These are phyloP conservation scores for Drosophila fuyamai DNA, from an alignment of 1,140 invertebrate species.

Conservation along the genomic window DNA sequence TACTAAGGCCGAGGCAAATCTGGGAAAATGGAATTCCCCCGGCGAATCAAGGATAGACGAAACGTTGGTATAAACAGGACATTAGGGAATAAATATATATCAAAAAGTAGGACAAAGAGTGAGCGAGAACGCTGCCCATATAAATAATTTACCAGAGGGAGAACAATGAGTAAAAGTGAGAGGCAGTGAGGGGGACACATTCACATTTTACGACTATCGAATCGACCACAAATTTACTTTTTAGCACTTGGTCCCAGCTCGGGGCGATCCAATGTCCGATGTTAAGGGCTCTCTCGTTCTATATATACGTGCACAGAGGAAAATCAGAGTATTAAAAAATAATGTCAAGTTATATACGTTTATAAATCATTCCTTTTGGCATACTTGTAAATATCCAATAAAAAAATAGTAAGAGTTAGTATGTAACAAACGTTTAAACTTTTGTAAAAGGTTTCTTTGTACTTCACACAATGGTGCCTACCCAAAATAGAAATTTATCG, in stretches of 20 bases:
- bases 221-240: constrained; percentile 83
- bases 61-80: constrained; percentile 72
- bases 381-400: too few relatives aligned
- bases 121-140: constrained; percentile 29
- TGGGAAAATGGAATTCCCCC: constrained; percentile 42
- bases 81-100: constrained; percentile 77
- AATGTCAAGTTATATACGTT: too few relatives aligned
- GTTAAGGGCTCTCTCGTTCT: constrained; percentile 17
- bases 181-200: constrained; percentile 6
- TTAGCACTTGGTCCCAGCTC: constrained; percentile 79
- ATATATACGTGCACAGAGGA: constrained; percentile 17
- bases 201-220: constrained; percentile 79
- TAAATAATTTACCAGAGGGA: constrained; percentile 56
- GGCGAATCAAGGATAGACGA: constrained; percentile 36
- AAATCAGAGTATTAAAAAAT: neutral
- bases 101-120: constrained; percentile 48
- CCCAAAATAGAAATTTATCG: too few relatives aligned
- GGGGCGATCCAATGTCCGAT: constrained; percentile 60
- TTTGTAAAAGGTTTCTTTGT: too few relatives aligned
- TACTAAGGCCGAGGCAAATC: constrained; percentile 34
- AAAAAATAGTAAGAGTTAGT: too few relatives aligned
- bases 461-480: too few relatives aligned
- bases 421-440: too few relatives aligned
- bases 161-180: constrained; percentile 20
- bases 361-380: too few relatives aligned